Percentiles rank a stretch among this genome's conserved stretches.
phyloP scores from a whole-genome alignment of 2,888 invertebrate genomes.

The Chesias legatella region DNA sequence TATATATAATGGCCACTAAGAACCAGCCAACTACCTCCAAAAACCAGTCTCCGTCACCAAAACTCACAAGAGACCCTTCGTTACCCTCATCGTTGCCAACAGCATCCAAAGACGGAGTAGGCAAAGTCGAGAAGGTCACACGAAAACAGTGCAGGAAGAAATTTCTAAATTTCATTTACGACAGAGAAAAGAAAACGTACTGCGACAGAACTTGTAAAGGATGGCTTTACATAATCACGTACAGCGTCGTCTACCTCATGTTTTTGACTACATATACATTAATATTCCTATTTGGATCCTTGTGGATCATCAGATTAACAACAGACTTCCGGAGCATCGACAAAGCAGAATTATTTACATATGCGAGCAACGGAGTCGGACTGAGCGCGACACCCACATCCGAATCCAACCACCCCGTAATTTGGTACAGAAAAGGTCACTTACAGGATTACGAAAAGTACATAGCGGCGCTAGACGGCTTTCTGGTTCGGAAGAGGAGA shows the following conservation, averaged over 20 bases:
- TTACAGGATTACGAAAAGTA: slow-evolving; percentile 51
- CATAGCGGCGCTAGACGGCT: slow-evolving; percentile 46
- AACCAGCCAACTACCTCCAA: not conserved
- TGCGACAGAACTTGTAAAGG: slow-evolving; percentile 52
- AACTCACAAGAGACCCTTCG: slow-evolving; percentile 13
- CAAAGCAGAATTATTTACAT: slow-evolving; percentile 38
- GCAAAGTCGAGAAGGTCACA: not conserved
- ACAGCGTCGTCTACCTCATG: slow-evolving; percentile 54
- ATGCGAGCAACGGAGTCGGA: slow-evolving; percentile 51
- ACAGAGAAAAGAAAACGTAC: slow-evolving; percentile 40
- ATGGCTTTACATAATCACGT: slow-evolving; percentile 50
- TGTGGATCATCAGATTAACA: slow-evolving; percentile 40
- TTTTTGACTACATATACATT: slow-evolving; percentile 55
- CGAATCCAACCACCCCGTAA: slow-evolving; percentile 45
- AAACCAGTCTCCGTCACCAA: slow-evolving; percentile 4
- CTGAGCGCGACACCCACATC: slow-evolving; percentile 57
- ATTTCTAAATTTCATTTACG: slow-evolving; percentile 40
- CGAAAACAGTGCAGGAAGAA: slow-evolving; percentile 24
- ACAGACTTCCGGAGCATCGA: slow-evolving; percentile 34
- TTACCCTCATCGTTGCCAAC: slow-evolving; percentile 15
- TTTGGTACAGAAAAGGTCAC: slow-evolving; percentile 54
- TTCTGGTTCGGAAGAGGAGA: slow-evolving; percentile 39
- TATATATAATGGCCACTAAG: slow-evolving; percentile 1
- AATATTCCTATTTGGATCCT: slow-evolving; percentile 45
- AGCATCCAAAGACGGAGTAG: slow-evolving; percentile 12